Evolutionary conservation across 2,888 invertebrate species (phyloP), one percentile per base, ranked within the genome.

Genomic region (Agrotis clavis): DNA sequence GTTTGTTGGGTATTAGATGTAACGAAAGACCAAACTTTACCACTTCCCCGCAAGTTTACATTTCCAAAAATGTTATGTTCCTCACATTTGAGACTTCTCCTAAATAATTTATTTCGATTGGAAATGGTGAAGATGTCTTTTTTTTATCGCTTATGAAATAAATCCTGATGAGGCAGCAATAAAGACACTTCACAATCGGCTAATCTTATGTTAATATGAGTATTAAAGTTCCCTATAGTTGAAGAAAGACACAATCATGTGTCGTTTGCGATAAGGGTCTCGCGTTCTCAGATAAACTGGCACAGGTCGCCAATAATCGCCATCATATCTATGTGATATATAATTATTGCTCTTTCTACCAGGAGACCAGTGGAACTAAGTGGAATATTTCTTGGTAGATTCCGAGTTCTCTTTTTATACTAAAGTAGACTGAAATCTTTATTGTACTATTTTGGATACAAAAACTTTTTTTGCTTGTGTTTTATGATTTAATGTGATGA

Each of bases 261-360:
- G 51, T 35, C 57, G 41, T 45, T n/a, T 35, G 51, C n/a, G 71
- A 59, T 76, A 79, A 0, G 1, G 35, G 71, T 79, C 71, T 77
- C 82, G 60, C 67, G 82, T 82, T 50, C 13, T 1, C 21, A 48
- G 71, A 82, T 82, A 82, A 82, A 64, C 64, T 51, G 35, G 82
- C 25, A 54, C 41, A 62, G 78, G 82, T 82, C 71, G 41, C 41
- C n/a, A 19, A 45, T 45, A 21, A n/a, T 66, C 35, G 25, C 19
- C 50, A 51, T 13, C 19, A 13, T 53, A 63, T 2, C 21, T 67
- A n/a, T 7, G 14, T 57, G 25, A 75, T 54, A n/a, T 63, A 59
- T 66, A 56, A n/a, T 25, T 5, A 75, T 64, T 35, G 48, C 19
- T 25, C 41, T 41, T 41, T 41, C 41, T 41, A 41, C 41, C 1